phyloP scores from a whole-genome alignment of 2,113 vertebrate genomes.

The Halichoerus grypus region DNA sequence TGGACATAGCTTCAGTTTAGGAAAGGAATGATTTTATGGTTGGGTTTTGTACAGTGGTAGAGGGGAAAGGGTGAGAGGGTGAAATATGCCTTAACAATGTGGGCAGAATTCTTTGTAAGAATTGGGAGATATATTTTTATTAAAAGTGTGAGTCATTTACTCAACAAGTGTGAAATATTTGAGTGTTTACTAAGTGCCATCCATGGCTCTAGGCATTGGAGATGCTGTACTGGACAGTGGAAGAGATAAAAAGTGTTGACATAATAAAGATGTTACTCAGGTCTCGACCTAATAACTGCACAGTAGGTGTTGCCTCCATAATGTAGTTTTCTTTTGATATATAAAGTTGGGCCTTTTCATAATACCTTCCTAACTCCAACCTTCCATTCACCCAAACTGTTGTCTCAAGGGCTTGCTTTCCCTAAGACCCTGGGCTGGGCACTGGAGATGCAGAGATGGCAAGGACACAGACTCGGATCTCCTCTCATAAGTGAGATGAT shows the following conservation, averaged over 20 bases:
- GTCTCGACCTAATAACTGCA: neutral
- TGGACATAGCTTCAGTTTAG: neutral
- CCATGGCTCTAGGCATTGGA: neutral
- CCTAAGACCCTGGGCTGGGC: neutral
- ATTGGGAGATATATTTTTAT: neutral
- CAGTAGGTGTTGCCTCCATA: neutral
- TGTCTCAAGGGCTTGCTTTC: neutral
- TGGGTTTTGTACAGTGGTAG: neutral
- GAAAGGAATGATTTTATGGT: neutral
- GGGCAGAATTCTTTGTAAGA: neutral
- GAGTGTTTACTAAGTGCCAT: neutral
- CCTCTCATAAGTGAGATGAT: neutral
- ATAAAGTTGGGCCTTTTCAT: neutral
- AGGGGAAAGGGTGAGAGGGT: neutral
- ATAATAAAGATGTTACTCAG: neutral
- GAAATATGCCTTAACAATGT: neutral
- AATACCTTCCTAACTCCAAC: neutral
- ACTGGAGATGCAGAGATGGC: neutral
- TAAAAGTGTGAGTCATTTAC: neutral
- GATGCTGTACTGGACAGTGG: accelerated
- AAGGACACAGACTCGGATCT: neutral
- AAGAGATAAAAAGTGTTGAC: neutral
- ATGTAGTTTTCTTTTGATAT: neutral
- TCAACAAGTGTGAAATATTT: neutral
- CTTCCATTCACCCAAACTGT: neutral